Base-by-base conservation (phyloP, 1,140 invertebrate genomes). In the Acromyrmex charruanus region DNA sequence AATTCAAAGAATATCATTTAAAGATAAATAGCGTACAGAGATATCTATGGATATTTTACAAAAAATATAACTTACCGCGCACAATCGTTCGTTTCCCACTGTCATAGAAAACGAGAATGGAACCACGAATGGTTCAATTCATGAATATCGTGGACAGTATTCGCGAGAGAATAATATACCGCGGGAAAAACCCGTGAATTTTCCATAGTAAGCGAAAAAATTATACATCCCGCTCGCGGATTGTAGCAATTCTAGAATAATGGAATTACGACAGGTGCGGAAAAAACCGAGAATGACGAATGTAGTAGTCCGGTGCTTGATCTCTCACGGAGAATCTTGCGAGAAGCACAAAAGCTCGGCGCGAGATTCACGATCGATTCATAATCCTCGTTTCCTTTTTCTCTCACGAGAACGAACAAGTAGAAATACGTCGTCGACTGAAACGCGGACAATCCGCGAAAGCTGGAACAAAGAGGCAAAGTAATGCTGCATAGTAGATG, bases 111-210 rank as follows among this genome's bases (percentile, higher is more conserved):
- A 68, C 35, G 28, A 68, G 35, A n/a, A 66, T 39, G 35, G 25
- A 49, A 21, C 18, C 12, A 25, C 53, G 65, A 31, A 21, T n/a
- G 18, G 44, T 80, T 35, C 39, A 44, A 12, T 49, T 44, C 39
- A 80, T 49, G 80, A 82, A 82, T 82, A 81, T 49, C 21, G 51
- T 55, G n/a, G 66, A 28, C 66, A 55, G 44, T 31, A 77, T 65
- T 44, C 28, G 25, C 25, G 55, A 61, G 58, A 66, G 49, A 77
- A 77, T 88, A 85, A 89, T 88, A 66, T 89, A 72, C 21, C 28
- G 25, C 39, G 21, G 14, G 3, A 72, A 81, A 71, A 35, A 7
- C 18, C 16, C 21, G 21, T 25, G 25, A 59, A 82, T 82, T 82
- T 82, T 82, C 35, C 39, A 31, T 59, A 59, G 49, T 2, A 14